Evolutionary conservation across 2,888 invertebrate species (phyloP).

Genomic region (Cephus spinipes): DNA sequence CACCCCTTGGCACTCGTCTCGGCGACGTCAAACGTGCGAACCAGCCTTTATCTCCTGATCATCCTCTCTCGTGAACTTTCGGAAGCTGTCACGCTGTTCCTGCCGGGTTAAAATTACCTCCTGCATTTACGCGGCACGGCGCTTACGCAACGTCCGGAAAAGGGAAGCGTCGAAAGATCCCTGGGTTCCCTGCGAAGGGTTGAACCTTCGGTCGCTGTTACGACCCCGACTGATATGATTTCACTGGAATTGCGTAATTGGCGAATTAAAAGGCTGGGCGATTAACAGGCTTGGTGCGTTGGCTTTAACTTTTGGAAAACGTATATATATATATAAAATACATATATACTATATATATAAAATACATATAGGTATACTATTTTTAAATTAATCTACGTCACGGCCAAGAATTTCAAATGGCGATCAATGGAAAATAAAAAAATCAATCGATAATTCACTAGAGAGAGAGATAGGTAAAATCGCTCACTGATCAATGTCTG

Average conservation of each 20-base stretch:
- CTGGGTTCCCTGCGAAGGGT: not conserved
- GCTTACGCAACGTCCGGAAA: not conserved
- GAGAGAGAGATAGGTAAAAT: not conserved
- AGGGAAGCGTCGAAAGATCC: not conserved
- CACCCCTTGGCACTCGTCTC: not conserved
- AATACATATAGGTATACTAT: not conserved
- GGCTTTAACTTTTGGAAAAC: not conserved
- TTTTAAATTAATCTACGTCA: not conserved
- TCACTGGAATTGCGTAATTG: not conserved
- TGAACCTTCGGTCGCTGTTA: not conserved
- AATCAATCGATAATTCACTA: not conserved
- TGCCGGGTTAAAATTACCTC: not conserved
- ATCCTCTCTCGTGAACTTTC: not conserved
- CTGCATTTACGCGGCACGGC: not conserved
- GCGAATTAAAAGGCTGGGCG: not conserved
- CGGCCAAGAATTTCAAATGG: not conserved
- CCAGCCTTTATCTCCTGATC: not conserved
- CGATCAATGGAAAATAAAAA: not conserved
- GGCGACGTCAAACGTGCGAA: not conserved
- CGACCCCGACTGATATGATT: not conserved
- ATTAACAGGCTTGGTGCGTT: not conserved
- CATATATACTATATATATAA: not conserved
- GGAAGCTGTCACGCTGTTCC: not conserved
- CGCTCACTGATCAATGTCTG: not conserved
- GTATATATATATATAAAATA: not conserved